Conservation (phyloP, 1,140 invertebrate genomes). For the Spodoptera frugiperda region DNA sequence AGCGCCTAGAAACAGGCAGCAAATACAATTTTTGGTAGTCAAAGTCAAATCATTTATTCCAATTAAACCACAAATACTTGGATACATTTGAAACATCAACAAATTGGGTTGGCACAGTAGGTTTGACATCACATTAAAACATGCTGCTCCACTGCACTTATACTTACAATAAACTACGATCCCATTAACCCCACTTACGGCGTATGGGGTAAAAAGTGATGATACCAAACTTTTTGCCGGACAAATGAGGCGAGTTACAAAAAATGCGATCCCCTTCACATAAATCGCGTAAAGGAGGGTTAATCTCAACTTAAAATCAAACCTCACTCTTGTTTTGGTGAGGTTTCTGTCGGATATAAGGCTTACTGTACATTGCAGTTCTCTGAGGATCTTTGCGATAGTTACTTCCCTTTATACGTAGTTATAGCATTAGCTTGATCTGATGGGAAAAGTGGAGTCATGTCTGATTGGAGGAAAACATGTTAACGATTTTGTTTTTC, state of each 20-base stretch:
- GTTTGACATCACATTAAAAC: neutral
- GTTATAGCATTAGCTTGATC: neutral
- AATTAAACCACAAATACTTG: too few relatives aligned
- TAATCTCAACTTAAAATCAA: slow-evolving; percentile 48
- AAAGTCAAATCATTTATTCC: too few relatives aligned
- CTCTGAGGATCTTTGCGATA: neutral
- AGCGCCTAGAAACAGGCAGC: too few relatives aligned
- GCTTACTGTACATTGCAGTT: slow-evolving; percentile 13
- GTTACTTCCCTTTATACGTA: neutral
- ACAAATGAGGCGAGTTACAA: slow-evolving; percentile 32
- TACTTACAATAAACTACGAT: neutral
- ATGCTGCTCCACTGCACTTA: neutral
- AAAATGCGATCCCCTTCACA: slow-evolving; percentile 30
- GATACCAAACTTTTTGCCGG: neutral
- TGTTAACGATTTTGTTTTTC: too few relatives aligned
- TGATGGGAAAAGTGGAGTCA: too few relatives aligned
- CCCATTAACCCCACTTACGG: slow-evolving; percentile 21
- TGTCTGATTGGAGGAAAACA: too few relatives aligned
- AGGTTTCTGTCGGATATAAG: slow-evolving; percentile 15
- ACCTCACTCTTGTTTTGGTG: slow-evolving; percentile 46
- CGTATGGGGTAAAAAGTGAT: neutral
- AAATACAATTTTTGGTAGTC: too few relatives aligned
- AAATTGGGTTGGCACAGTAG: too few relatives aligned
- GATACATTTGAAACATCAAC: too few relatives aligned
- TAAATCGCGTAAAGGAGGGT: slow-evolving; percentile 47